Evolutionary conservation across 1,140 invertebrate genomes (phyloP).

Genomic region (Bombus impatiens): DNA sequence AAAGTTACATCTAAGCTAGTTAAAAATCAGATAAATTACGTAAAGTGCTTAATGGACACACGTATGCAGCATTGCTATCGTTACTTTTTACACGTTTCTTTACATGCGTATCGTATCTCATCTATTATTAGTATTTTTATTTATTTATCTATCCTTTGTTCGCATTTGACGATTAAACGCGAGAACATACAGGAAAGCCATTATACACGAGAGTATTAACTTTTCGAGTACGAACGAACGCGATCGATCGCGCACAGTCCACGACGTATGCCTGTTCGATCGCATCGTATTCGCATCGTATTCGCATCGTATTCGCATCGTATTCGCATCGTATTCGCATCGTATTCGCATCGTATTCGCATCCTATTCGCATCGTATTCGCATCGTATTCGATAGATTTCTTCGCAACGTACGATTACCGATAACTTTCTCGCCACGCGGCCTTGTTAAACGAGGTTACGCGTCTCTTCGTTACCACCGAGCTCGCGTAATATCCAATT

Average conservation of each 20-base stretch:
- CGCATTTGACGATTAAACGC: conserved; percentile 13
- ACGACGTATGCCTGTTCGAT: conserved; percentile 2
- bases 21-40: conserved; percentile 55
- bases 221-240: conserved; percentile 33
- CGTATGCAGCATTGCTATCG: conserved; percentile 10
- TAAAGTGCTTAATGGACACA: conserved; percentile 27
- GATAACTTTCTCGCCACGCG: neutral
- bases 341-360: no score
- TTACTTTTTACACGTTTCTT: conserved; percentile 41
- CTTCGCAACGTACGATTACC: neutral
- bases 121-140: neutral
- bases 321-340: no score
- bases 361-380: no score
- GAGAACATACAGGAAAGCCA: conserved; percentile 49
- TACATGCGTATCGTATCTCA: conserved; percentile 31
- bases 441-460: no score
- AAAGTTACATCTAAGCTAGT: conserved; percentile 17
- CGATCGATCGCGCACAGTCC: conserved; percentile 37
- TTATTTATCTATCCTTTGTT: conserved; percentile 19
- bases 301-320: no score
- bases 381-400: neutral
- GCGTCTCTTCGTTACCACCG: no score
- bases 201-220: conserved; percentile 57
- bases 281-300: neutral
- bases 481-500: no score